Evolutionary conservation across 2,888 invertebrate genomes (phyloP).

Genomic region (Aplocera efformata): DNA sequence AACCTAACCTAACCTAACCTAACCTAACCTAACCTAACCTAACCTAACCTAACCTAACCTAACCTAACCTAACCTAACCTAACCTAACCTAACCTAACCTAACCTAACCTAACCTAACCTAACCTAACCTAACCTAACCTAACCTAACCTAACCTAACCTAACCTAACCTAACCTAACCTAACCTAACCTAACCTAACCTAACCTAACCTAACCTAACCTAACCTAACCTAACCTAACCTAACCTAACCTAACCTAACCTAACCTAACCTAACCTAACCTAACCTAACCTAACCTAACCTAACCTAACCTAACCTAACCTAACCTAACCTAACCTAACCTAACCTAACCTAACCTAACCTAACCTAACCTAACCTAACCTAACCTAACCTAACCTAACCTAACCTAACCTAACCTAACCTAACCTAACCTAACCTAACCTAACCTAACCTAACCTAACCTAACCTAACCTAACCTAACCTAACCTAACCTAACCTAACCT

Average conservation of each 20-base stretch:
- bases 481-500: constrained; percentile 22
- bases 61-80: constrained; percentile 25
- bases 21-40: constrained; percentile 28
- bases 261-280: constrained; percentile 18
- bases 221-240: constrained; percentile 9
- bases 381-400: constrained; percentile 16
- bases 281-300: constrained; percentile 18
- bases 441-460: constrained; percentile 24
- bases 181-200: constrained; percentile 31
- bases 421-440: constrained; percentile 22
- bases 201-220: constrained; percentile 27
- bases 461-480: constrained; percentile 21
- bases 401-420: constrained; percentile 19
- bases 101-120: constrained; percentile 29
- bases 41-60: constrained; percentile 22
- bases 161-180: constrained; percentile 26
- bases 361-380: constrained; percentile 12
- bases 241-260: constrained; percentile 18
- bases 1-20: constrained; percentile 1
- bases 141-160: constrained; percentile 29
- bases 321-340: constrained; percentile 19
- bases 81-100: constrained; percentile 28
- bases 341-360: constrained; percentile 19
- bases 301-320: constrained; percentile 21
- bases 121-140: constrained; percentile 26